phyloP scores from a whole-genome alignment of 2,113 vertebrate genomes.

The Centropus unirufus region DNA sequence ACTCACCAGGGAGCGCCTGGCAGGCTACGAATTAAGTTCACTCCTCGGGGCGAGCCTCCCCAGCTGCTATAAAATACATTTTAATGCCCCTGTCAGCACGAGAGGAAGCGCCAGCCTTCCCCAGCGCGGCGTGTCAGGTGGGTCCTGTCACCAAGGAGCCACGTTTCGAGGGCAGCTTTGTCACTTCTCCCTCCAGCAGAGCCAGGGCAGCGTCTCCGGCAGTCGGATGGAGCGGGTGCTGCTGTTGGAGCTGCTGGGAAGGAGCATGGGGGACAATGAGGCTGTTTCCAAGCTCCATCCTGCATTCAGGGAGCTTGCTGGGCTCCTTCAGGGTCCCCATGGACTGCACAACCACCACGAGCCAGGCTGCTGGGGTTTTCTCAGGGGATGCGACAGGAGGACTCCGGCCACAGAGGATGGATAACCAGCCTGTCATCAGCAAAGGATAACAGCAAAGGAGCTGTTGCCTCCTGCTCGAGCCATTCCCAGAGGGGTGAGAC shows the following conservation, averaged over 20 bases:
- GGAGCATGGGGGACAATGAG: neutral
- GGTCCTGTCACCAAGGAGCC: slow-evolving; percentile 57
- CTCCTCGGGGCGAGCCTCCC: slow-evolving; percentile 73
- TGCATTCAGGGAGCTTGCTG: fast-evolving
- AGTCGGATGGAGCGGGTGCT: neutral
- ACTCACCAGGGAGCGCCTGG: slow-evolving; percentile 75
- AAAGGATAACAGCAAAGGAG: too few species aligned
- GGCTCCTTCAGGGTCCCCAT: neutral
- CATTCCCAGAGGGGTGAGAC: neutral
- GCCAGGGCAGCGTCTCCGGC: neutral
- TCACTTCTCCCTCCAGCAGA: slow-evolving; percentile 53
- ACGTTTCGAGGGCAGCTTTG: slow-evolving; percentile 46
- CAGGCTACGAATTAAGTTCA: slow-evolving; percentile 78
- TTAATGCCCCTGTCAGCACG: slow-evolving; percentile 71
- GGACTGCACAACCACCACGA: neutral
- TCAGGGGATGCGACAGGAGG: fast-evolving
- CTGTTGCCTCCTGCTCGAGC: neutral
- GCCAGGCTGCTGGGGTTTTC: neutral
- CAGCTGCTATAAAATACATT: slow-evolving; percentile 78
- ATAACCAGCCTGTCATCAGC: too few species aligned
- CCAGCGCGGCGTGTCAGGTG: slow-evolving; percentile 50
- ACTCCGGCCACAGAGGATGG: fast-evolving
- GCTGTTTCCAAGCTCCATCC: fast-evolving
- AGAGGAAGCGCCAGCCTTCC: slow-evolving; percentile 32
- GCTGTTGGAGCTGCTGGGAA: neutral